phyloP scores from a whole-genome alignment of 2,797 vertebrate genomes.

The Rousettus madagascariensis region DNA sequence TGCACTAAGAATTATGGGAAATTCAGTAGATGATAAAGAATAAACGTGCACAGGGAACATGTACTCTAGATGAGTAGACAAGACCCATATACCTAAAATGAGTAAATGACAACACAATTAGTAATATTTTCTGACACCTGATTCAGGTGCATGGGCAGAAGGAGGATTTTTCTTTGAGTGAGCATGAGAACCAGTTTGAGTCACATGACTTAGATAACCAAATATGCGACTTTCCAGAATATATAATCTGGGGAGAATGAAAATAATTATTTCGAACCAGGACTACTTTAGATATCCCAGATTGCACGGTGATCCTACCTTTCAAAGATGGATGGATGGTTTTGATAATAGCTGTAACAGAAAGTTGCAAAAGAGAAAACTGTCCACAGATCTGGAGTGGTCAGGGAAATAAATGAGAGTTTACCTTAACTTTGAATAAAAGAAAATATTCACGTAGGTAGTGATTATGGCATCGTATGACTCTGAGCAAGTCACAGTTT shows the following conservation, averaged over 20 bases:
- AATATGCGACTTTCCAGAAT: neutral
- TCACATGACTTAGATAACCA: neutral
- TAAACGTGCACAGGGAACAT: neutral
- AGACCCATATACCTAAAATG: neutral
- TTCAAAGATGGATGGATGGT: neutral
- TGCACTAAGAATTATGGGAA: neutral
- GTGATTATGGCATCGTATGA: neutral
- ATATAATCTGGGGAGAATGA: neutral
- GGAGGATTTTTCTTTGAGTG: neutral
- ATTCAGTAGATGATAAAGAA: neutral
- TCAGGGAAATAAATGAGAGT: neutral
- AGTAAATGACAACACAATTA: neutral
- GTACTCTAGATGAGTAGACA: neutral
- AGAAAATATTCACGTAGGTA: neutral
- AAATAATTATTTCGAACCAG: neutral
- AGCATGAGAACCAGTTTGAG: neutral
- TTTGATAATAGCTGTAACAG: neutral
- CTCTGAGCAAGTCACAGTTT: neutral
- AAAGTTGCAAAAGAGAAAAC: neutral
- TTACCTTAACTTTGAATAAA: neutral
- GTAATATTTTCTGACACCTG: neutral
- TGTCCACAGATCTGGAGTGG: neutral
- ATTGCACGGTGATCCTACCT: neutral
- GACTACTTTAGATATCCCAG: neutral
- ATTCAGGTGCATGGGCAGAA: neutral